Percentiles rank a stretch among this genome's conserved stretches.
Conservation (phyloP, 37 sponge, comb jelly and placozoan species). For the Agelas oroides region DNA sequence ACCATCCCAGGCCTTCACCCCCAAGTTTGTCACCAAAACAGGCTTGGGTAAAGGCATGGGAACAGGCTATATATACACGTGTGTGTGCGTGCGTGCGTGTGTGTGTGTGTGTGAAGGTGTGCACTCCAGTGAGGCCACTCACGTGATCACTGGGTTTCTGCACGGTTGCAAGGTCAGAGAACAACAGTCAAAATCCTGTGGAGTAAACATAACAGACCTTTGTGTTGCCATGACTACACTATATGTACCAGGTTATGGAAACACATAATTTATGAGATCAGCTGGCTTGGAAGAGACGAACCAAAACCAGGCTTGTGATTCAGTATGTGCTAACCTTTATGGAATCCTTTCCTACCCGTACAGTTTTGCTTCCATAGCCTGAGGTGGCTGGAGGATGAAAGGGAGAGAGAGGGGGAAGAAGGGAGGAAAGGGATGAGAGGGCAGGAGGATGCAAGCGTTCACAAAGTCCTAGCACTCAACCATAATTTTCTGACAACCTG, state of each 20-base stretch:
- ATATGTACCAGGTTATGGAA: too few relatives aligned
- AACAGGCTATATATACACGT: too few relatives aligned
- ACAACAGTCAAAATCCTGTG: constrained; percentile 91
- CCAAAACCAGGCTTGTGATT: too few relatives aligned
- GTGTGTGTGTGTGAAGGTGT: too few relatives aligned
- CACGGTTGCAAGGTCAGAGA: constrained; percentile 93
- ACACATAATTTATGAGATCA: too few relatives aligned
- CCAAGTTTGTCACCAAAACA: too few relatives aligned
- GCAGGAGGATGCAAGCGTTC: too few relatives aligned
- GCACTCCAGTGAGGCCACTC: neutral
- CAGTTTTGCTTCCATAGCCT: constrained; percentile 78
- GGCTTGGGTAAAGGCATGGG: too few relatives aligned
- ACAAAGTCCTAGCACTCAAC: too few relatives aligned
- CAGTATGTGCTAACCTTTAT: constrained; percentile 63
- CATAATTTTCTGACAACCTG: constrained; percentile 38
- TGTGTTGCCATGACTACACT: neutral
- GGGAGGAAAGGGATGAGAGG: neutral
- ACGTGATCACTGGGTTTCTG: constrained; percentile 92
- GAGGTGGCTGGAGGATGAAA: constrained; percentile 39
- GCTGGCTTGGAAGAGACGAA: too few relatives aligned
- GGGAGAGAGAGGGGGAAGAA: neutral
- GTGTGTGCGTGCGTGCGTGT: too few relatives aligned
- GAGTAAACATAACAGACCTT: neutral
- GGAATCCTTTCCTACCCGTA: constrained; percentile 78
- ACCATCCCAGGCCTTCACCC: too few relatives aligned